phyloP scores from a whole-genome alignment of 1,140 invertebrate genomes.

The Sycophaga agraensis region DNA sequence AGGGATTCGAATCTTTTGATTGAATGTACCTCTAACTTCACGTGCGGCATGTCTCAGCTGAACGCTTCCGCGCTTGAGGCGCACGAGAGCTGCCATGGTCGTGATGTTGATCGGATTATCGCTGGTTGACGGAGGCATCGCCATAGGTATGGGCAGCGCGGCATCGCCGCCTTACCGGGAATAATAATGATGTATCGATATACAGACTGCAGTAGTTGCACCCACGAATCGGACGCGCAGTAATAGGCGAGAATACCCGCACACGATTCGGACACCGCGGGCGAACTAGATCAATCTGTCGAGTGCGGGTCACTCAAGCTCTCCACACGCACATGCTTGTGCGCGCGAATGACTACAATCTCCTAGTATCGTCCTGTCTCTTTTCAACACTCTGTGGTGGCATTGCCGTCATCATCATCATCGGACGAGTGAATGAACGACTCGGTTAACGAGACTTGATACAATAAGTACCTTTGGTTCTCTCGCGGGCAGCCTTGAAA shows the following conservation, averaged over 20 bases:
- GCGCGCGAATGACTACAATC: too few species aligned
- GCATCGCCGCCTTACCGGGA: conserved; percentile 18
- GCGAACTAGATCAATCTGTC: conserved; percentile 36
- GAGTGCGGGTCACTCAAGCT: conserved; percentile 32
- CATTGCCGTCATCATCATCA: conserved; percentile 5
- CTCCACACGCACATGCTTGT: too few species aligned
- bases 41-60: conserved; percentile 61
- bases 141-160: conserved; percentile 16
- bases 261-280: not conserved
- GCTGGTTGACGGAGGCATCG: conserved; percentile 20
- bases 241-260: not conserved
- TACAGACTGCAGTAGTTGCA: not conserved
- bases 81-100: conserved; percentile 52
- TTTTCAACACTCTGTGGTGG: not conserved
- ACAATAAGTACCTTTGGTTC: conserved; percentile 55
- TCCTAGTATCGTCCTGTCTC: not conserved
- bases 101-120: conserved; percentile 24
- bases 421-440: conserved; percentile 52
- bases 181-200: not conserved
- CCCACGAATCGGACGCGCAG: not conserved
- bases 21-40: conserved; percentile 59
- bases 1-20: too few species aligned
- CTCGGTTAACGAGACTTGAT: conserved; percentile 58
- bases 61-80: conserved; percentile 61
- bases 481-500: conserved; percentile 48